These are phyloP conservation scores for Tamias sibiricus DNA, from an alignment of 2,113 vertebrate species.

Conservation along the genomic window DNA sequence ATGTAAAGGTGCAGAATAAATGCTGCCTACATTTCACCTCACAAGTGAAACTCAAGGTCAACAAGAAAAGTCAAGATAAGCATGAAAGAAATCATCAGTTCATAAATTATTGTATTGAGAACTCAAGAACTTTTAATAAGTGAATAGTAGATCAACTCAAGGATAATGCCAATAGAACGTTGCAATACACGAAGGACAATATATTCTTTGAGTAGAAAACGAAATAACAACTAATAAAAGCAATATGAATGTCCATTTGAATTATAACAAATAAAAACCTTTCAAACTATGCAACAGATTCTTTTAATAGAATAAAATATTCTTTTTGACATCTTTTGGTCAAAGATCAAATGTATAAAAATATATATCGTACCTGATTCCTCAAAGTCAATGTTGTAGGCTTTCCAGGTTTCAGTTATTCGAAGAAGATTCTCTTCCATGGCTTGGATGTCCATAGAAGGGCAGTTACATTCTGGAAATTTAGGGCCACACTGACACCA, in stretches of 20 bases:
- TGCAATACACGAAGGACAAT: background rate
- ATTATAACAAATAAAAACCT: background rate
- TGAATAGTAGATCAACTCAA: background rate
- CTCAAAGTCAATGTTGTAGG: conserved; percentile 95
- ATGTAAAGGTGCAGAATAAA: background rate
- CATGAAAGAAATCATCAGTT: background rate
- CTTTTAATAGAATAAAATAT: background rate
- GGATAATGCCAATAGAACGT: rapidly evolving
- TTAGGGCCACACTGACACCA: conserved; percentile 95
- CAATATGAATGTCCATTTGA: background rate
- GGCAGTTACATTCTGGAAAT: conserved; percentile 98
- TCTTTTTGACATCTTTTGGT: background rate
- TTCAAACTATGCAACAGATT: background rate
- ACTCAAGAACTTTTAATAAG: background rate
- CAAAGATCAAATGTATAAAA: background rate
- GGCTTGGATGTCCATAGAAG: conserved; percentile 97
- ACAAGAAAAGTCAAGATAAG: background rate
- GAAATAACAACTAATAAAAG: background rate
- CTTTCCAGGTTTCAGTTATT: conserved; percentile 94
- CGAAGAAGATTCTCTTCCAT: conserved; percentile 96
- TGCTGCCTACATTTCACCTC: background rate
- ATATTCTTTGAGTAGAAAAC: background rate
- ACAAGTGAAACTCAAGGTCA: background rate
- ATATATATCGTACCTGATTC: conserved; percentile 91
- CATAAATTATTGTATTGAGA: background rate